Percentiles rank a stretch among this genome's conserved stretches.
Evolutionary conservation across 2,113 vertebrate species (phyloP).

Genomic region (Rafetus swinhoei): DNA sequence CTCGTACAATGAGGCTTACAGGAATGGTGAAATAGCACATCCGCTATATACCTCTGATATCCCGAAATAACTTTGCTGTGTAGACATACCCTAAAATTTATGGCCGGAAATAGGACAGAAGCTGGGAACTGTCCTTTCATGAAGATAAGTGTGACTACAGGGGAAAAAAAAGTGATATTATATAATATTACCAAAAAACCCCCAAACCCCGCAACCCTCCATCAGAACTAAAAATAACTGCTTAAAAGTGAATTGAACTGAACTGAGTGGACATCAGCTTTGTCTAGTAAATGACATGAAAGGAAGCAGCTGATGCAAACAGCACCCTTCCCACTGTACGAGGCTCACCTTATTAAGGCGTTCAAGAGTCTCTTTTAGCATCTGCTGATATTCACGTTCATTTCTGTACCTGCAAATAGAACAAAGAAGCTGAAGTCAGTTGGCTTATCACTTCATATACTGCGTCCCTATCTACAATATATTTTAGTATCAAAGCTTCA

Average conservation of each 20-base stretch:
- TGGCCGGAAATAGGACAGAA: not conserved
- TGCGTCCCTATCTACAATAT: not conserved
- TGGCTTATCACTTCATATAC: not conserved
- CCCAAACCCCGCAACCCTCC: too few species aligned
- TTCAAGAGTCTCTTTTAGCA: slow-evolving; percentile 86
- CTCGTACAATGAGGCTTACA: too few species aligned
- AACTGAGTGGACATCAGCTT: not conserved
- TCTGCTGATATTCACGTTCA: slow-evolving; percentile 92
- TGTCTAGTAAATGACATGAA: not conserved
- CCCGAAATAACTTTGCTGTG: too few species aligned
- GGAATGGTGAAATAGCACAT: too few species aligned
- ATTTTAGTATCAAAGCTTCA: not conserved
- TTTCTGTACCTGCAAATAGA: slow-evolving; percentile 86
- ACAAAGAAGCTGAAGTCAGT: slow-evolving; percentile 16
- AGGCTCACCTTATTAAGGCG: slow-evolving; percentile 91
- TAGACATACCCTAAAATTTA: too few species aligned
- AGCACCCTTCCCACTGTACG: not conserved
- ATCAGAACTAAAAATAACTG: not conserved
- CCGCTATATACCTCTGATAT: too few species aligned
- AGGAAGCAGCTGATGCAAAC: not conserved
- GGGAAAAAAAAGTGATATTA: not conserved
- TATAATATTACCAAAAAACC: not conserved
- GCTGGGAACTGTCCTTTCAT: not conserved
- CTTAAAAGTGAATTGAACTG: not conserved
- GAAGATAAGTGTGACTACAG: not conserved